These are phyloP conservation scores for Nycticryphes semicollaris DNA, from an alignment of 2,113 vertebrate genomes.

Conservation along the genomic window DNA sequence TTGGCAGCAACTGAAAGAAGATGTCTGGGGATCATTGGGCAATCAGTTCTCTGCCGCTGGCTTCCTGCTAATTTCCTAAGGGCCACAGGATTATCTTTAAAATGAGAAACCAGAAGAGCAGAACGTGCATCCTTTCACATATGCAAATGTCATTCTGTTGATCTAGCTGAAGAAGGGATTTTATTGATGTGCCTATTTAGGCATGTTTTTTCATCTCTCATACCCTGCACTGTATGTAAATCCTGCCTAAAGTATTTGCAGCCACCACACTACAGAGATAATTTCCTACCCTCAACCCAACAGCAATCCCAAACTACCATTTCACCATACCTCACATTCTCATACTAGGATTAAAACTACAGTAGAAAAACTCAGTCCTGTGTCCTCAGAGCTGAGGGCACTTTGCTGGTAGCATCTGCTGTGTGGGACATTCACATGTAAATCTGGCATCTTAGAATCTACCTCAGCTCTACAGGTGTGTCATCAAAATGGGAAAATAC, in stretches of 20 bases:
- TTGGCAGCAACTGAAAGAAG: slow-evolving; percentile 53
- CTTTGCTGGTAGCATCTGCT: neutral
- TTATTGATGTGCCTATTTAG: neutral
- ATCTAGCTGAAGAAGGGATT: neutral
- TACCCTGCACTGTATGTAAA: neutral
- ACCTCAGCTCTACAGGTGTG: accelerated
- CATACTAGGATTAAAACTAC: neutral
- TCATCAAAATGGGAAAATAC: neutral
- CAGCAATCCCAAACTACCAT: neutral
- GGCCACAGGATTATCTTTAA: slow-evolving; percentile 23
- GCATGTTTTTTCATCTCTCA: neutral
- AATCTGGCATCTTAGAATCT: neutral
- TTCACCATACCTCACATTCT: neutral
- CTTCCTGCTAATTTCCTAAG: slow-evolving; percentile 63
- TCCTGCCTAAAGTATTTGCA: neutral
- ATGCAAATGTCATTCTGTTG: slow-evolving; percentile 25
- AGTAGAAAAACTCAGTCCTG: neutral
- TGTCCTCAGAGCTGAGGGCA: neutral
- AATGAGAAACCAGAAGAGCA: slow-evolving; percentile 38
- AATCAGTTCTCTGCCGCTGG: slow-evolving; percentile 19
- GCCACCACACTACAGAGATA: neutral
- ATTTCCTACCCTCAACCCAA: neutral
- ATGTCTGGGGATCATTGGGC: slow-evolving; percentile 49
- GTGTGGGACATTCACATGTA: neutral
- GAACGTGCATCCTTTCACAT: slow-evolving; percentile 17